Conservation (phyloP, 2,888 invertebrate genomes). For the Apamea anceps region DNA sequence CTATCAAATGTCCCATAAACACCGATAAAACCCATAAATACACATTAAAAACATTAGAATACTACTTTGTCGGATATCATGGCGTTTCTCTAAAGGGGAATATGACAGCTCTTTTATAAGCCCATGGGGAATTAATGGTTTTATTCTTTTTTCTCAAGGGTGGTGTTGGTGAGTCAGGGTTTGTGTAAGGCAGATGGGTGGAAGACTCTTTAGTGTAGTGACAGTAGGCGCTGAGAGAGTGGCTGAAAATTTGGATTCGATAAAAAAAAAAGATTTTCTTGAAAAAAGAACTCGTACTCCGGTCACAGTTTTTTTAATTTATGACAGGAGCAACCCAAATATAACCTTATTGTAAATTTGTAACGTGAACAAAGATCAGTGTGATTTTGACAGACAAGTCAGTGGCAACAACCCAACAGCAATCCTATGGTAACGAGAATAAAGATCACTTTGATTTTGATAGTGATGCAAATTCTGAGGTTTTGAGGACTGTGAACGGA, state of each 20-base stretch:
- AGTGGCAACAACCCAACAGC: no score
- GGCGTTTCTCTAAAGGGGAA: conserved; percentile 39
- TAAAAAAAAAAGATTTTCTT: background rate
- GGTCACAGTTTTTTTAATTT: background rate
- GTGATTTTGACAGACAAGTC: no score
- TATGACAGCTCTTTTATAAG: conserved; percentile 58
- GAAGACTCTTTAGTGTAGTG: background rate
- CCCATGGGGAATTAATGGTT: conserved; percentile 39
- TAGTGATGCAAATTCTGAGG: background rate
- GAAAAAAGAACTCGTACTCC: background rate
- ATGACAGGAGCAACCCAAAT: background rate
- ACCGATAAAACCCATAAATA: conserved; percentile 79
- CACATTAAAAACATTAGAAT: conserved; percentile 81
- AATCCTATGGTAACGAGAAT: background rate
- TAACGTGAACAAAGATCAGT: background rate
- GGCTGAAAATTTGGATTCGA: background rate
- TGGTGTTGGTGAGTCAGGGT: conserved; percentile 2
- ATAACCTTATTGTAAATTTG: background rate
- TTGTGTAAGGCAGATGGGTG: background rate
- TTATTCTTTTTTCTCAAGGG: conserved; percentile 28
- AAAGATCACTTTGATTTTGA: background rate
- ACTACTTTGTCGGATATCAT: conserved; percentile 56
- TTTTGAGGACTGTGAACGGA: background rate
- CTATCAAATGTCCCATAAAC: conserved; percentile 74
- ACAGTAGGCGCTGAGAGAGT: background rate